Evolutionary conservation across 2,797 vertebrate species (phyloP).

Genomic region (Dendrocincla fuliginosa): DNA sequence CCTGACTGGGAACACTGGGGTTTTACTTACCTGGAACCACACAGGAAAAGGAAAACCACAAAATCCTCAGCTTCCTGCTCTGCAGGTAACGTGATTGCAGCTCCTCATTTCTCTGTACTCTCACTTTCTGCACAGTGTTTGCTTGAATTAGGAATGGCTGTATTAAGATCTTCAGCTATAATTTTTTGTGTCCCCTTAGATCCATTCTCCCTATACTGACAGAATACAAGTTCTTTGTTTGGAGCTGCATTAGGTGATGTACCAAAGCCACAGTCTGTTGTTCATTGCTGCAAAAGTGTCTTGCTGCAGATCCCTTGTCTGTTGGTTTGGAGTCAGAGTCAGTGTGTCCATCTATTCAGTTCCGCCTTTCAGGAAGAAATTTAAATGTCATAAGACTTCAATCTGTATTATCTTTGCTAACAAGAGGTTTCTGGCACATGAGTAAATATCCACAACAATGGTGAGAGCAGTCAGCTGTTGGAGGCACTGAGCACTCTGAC

Average conservation of each 20-base stretch:
- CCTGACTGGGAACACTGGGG: neutral
- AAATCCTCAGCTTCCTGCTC: conserved; percentile 7
- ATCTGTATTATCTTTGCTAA: neutral
- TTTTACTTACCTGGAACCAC: neutral
- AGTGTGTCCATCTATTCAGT: neutral
- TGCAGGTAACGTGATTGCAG: neutral
- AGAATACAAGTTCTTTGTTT: neutral
- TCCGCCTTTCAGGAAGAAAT: neutral
- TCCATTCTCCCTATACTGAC: neutral
- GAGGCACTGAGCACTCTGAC: neutral
- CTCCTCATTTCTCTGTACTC: neutral
- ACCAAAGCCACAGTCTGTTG: neutral
- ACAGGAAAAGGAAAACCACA: neutral
- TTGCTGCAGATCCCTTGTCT: neutral
- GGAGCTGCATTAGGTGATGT: neutral
- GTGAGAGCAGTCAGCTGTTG: neutral
- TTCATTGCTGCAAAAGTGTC: neutral
- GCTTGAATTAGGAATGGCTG: neutral
- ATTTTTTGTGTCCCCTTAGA: neutral
- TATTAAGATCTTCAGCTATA: neutral
- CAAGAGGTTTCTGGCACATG: neutral
- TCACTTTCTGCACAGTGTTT: neutral
- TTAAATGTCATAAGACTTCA: neutral
- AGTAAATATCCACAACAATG: neutral
- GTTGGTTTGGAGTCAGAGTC: neutral